These are phyloP conservation scores for Diceros bicornis DNA, from an alignment of 2,797 vertebrate species.

Conservation along the genomic window DNA sequence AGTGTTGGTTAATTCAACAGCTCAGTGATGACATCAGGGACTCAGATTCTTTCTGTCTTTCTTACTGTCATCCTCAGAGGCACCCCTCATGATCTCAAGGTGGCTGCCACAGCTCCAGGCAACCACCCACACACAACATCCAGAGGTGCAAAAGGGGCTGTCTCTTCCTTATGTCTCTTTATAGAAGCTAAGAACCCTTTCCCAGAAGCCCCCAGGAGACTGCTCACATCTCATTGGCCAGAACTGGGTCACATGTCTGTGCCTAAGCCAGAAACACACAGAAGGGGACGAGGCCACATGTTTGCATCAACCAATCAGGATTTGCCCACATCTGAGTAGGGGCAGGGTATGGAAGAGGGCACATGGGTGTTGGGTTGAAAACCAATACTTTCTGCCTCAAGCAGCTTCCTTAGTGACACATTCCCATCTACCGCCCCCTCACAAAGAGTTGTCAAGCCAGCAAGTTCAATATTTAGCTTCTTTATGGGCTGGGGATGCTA, in stretches of 20 bases:
- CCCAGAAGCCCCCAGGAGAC: background rate
- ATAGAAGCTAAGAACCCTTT: background rate
- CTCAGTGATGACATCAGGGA: accelerated
- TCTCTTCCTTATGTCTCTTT: background rate
- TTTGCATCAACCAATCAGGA: background rate
- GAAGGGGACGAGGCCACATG: background rate
- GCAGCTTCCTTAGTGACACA: background rate
- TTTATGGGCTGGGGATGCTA: constrained; percentile 59
- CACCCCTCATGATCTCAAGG: background rate
- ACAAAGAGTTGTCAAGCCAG: background rate
- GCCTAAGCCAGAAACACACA: background rate
- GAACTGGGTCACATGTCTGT: background rate
- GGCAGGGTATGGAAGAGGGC: background rate
- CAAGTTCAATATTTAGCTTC: constrained; percentile 14
- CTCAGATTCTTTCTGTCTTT: background rate
- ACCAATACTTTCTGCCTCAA: background rate
- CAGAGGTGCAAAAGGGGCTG: background rate
- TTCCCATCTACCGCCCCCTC: background rate
- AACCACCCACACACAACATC: background rate
- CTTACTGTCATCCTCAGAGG: background rate
- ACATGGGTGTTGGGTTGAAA: background rate
- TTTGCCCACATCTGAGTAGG: background rate
- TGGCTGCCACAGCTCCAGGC: background rate
- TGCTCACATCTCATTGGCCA: background rate
- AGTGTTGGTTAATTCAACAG: background rate